Conservation (phyloP, 1,140 invertebrate genomes). For the Chelonus insularis region DNA sequence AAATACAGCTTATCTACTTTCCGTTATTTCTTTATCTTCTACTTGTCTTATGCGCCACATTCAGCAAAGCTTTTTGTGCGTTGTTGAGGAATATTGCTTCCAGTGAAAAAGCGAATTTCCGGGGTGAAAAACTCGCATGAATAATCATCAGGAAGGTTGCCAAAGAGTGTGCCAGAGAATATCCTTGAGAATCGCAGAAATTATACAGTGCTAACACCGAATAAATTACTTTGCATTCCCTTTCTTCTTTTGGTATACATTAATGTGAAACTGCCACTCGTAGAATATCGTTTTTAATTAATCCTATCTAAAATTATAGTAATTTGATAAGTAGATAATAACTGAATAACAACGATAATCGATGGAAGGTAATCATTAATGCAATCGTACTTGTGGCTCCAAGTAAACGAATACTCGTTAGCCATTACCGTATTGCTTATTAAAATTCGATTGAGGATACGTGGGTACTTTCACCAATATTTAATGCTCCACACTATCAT, state of each 20-base stretch:
- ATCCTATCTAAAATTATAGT: background rate
- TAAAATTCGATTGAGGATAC: slow-evolving; percentile 21
- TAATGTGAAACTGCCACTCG: slow-evolving; percentile 3
- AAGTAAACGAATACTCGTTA: background rate
- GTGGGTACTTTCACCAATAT: background rate
- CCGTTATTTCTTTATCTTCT: slow-evolving; percentile 1
- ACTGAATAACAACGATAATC: background rate
- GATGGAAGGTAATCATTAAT: background rate
- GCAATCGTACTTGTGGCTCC: background rate
- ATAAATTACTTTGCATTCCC: background rate
- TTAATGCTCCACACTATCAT: too few species aligned
- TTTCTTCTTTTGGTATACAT: background rate
- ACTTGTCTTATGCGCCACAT: background rate
- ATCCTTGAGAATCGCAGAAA: background rate
- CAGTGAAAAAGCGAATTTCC: slow-evolving; percentile 24
- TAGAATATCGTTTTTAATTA: slow-evolving; percentile 7
- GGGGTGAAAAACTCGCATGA: slow-evolving; percentile 19
- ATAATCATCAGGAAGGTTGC: slow-evolving; percentile 21
- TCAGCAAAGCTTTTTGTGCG: slow-evolving; percentile 16
- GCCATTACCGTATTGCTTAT: slow-evolving; percentile 5
- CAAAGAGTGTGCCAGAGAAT: background rate
- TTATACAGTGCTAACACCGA: background rate
- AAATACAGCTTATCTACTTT: background rate
- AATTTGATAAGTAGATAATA: background rate
- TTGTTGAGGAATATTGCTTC: slow-evolving; percentile 17